Conservation (phyloP, 2,113 vertebrate genomes). For the Micronycteris hirsuta region DNA sequence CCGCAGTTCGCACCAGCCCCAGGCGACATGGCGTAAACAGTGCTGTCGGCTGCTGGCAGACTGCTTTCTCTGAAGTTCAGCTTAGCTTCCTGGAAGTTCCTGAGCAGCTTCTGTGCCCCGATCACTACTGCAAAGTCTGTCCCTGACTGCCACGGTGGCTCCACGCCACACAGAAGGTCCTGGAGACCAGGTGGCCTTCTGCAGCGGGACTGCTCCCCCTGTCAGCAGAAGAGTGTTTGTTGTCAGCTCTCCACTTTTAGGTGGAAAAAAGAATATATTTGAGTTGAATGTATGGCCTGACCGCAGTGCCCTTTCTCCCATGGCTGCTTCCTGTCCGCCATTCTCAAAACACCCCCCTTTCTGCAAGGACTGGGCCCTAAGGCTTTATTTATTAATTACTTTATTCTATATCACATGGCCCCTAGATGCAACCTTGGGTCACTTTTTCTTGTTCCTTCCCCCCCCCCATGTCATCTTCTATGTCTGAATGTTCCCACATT, state of each 20-base stretch:
- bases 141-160: background rate
- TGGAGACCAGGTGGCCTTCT: background rate
- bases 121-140: background rate
- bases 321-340: background rate
- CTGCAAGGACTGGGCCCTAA: background rate
- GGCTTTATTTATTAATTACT: background rate
- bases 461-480: background rate
- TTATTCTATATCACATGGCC: background rate
- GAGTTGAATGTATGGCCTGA: background rate
- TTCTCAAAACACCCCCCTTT: background rate
- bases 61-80: background rate
- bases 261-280: background rate
- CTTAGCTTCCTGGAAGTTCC: background rate
- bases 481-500: background rate
- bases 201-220: too few species aligned
- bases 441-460: background rate
- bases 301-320: background rate
- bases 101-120: background rate
- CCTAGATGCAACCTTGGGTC: background rate
- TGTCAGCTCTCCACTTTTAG: background rate
- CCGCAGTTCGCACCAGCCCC: background rate
- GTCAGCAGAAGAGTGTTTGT: background rate
- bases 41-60: background rate
- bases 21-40: fast-evolving
- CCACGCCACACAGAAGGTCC: background rate